Conservation (phyloP, 2,797 vertebrate species). For the Molothrus aeneus region DNA sequence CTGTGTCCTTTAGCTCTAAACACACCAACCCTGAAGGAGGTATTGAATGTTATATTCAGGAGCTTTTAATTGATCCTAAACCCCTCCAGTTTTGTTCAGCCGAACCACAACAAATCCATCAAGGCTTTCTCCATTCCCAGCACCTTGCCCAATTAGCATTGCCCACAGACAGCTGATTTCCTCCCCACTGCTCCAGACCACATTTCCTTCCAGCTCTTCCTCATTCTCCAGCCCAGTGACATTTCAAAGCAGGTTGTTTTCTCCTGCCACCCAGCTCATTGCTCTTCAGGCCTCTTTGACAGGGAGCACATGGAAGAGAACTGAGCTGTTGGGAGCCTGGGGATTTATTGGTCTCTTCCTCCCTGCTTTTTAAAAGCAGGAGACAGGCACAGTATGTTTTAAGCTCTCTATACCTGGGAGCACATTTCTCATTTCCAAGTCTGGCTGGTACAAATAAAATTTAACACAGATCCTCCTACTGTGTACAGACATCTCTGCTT, state of each 20-base stretch:
- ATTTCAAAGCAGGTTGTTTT: neutral
- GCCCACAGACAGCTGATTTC: neutral
- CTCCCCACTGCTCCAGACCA: neutral
- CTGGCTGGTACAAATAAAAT: neutral
- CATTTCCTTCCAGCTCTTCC: neutral
- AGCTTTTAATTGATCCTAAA: neutral
- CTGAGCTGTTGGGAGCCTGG: neutral
- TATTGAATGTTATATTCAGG: neutral
- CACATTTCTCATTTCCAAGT: neutral
- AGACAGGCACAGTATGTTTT: neutral
- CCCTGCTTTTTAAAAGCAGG: neutral
- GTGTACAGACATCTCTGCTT: neutral
- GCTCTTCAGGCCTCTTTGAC: neutral
- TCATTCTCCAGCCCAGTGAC: neutral
- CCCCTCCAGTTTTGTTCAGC: neutral
- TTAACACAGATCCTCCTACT: neutral
- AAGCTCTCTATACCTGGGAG: neutral
- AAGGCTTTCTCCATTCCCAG: neutral
- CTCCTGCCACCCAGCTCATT: neutral
- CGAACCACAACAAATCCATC: neutral
- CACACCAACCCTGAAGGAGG: neutral
- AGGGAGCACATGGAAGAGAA: neutral
- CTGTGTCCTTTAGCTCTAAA: neutral
- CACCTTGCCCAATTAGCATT: neutral
- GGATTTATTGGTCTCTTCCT: neutral